A percentile compares a stretch with the other conserved stretches of the same genome.
phyloP scores from a whole-genome alignment of 2,888 invertebrate species.

The Drosophila nr. perissopoda region DNA sequence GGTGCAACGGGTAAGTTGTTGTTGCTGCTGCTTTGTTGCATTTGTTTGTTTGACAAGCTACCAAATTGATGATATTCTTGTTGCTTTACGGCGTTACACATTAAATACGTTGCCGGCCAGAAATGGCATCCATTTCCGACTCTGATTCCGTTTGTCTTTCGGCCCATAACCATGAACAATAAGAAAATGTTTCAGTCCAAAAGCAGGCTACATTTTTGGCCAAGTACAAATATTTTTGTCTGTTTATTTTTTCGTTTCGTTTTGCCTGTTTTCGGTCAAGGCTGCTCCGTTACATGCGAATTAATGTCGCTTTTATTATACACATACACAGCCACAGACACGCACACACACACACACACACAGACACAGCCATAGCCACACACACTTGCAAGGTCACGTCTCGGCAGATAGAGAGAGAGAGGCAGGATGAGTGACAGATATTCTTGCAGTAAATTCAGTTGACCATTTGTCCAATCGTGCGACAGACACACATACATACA shows the following conservation, averaged over 20 bases:
- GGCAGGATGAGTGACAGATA: slow-evolving; percentile 5
- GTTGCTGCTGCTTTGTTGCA: slow-evolving; percentile 1
- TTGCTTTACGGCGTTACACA: slow-evolving; percentile 22
- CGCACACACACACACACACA: slow-evolving; percentile 8
- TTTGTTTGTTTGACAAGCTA: slow-evolving; percentile 26
- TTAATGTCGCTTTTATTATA: slow-evolving; percentile 33
- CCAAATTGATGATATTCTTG: slow-evolving; percentile 27
- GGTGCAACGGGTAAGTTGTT: slow-evolving; percentile 57
- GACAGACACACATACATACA: slow-evolving; percentile 5
- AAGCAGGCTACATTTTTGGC: slow-evolving; percentile 33
- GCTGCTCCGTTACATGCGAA: slow-evolving; percentile 38
- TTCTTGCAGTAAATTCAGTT: slow-evolving; percentile 37
- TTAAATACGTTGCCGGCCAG: slow-evolving; percentile 4
- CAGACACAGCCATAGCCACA: slow-evolving; percentile 15
- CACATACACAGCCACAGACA: slow-evolving; percentile 23
- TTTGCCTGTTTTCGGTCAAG: slow-evolving; percentile 66
- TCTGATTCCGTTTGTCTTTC: slow-evolving; percentile 27
- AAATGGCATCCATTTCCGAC: slow-evolving; percentile 34
- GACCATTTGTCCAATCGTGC: slow-evolving; percentile 47
- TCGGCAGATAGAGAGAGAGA: not conserved
- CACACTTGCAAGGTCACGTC: slow-evolving; percentile 37
- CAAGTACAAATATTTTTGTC: slow-evolving; percentile 25
- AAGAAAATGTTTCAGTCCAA: slow-evolving; percentile 23
- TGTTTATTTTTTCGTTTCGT: slow-evolving; percentile 32
- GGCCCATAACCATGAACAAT: not conserved